Evolutionary conservation across 2,797 vertebrate genomes (phyloP), one percentile per base, ranked within the genome.

Genomic region (Amazonetta brasiliensis): DNA sequence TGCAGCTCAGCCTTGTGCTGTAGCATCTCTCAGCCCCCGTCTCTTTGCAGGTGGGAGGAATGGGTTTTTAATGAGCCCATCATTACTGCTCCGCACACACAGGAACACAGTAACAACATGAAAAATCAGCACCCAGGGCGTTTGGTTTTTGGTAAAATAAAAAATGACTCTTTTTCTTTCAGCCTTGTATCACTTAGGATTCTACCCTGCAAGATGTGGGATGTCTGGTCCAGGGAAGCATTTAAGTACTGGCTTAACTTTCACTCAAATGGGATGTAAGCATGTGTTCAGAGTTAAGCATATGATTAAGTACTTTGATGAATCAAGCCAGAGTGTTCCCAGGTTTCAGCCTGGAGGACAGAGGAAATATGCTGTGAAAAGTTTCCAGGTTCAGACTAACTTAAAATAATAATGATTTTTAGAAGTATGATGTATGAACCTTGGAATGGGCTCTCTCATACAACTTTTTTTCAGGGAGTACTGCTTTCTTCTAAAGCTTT

Each of bases 241-340:
- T 62, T 93, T 85, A 91, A 93, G 84, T 67, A 37, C 17, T 63
- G 50, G 76, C 55, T 94, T 92, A 94, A 92, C 84, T 95, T 94
- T 92, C 78, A 80, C 56, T 92, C 75, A 78, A 84, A 81, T 18
- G 89, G 41, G 72, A 89, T 90, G 54, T 44, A 90, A 93, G 68
- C 88, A 93, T 44, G 50, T 92, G 75, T 94, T 96, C 79, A 69
- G 78, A 90, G 75, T 92, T 96, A 93, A 94, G 55, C 30, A n/a
- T 48, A 54, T 48, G 72, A 87, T 95, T 93, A 95, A 77, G 41
- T 85, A 75, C 75, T 96, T 78, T 20, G 66, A 94, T 84, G 50
- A 90, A 93, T 85, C 68, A 95, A 95, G 50, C 30, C 78, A 92
- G 31, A 90, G 10, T 11, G 46, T 75, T 94, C 54, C 90, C 82